These are phyloP conservation scores for Antechinus flavipes DNA, from an alignment of 2,113 vertebrate species.

Conservation along the genomic window DNA sequence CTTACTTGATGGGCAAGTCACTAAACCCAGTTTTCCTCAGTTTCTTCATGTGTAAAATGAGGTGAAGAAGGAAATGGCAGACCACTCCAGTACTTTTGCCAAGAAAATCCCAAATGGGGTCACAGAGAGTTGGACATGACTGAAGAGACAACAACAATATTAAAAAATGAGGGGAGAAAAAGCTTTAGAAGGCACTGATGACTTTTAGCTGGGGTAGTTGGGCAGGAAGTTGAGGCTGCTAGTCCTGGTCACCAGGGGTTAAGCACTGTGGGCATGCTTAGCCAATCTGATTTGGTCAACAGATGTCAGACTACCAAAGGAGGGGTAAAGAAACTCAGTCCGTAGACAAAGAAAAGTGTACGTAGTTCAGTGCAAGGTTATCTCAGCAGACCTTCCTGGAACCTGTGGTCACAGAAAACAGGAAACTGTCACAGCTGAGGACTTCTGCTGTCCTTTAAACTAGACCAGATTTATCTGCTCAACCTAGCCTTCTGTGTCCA, in stretches of 20 bases:
- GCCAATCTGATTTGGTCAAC: background rate
- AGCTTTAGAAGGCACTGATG: background rate
- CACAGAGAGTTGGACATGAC: background rate
- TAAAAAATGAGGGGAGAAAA: background rate
- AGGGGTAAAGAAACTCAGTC: background rate
- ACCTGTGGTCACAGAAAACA: background rate
- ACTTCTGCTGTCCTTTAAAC: background rate
- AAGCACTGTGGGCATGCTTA: background rate
- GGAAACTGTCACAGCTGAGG: background rate
- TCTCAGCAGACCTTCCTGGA: background rate
- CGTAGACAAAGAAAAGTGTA: background rate
- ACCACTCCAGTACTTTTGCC: background rate
- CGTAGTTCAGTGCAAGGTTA: background rate
- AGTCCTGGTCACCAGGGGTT: background rate
- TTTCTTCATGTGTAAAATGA: background rate
- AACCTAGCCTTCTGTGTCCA: background rate
- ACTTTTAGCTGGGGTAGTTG: background rate
- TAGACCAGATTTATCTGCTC: background rate
- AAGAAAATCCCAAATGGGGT: background rate
- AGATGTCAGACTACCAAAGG: background rate
- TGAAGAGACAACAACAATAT: background rate
- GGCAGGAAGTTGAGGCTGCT: background rate
- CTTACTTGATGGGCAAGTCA: background rate
- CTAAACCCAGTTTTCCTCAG: background rate
- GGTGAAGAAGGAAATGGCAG: background rate